Base-by-base conservation (phyloP, 2,113 vertebrate genomes). In the Cephalopholis sonnerati region DNA sequence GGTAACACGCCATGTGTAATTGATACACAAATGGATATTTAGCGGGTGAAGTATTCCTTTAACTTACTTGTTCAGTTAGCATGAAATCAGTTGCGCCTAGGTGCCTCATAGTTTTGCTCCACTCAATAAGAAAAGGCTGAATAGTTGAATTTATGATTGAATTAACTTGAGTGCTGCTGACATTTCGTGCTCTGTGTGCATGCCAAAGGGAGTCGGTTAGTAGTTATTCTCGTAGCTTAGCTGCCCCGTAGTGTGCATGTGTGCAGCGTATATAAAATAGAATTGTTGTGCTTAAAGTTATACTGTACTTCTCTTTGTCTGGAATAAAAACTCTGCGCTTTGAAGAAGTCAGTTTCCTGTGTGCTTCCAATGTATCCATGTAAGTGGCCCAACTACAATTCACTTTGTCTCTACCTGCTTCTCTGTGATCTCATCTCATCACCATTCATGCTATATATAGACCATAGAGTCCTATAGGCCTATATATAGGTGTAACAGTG, bases 291-390 rank as follows among this genome's bases (percentile, higher is more conserved):
- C 63, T 82, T 70, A 86, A 90, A 89, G 81, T 92, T 75, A 46
- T 24, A 90, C 82, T 93, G 81, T 90, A 89, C 91, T 91, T 93
- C 79, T 94, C 89, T 93, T 89, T 92, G 91, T 92, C 94, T 91
- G 92, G 86, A 86, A 82, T 93, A 93, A 94, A 36, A 95, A 93
- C 93, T 93, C 94, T 93, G 93, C 93, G 87, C 92, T 93, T 83
- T 93, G 93, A 93, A 94, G 93, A 91, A 91, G 90, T 93, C 91
- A 89, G 69, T 92, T 90, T 89, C 89, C 91, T 77, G 88, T 89
- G 79, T 73, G 79, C 89, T 88, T 84, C 92, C 82, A 93, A 77
- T 93, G 89, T 94, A 50, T 88, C 84, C 90, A 92, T 94, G 92
- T 92, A 92, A 93, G 93, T 94, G 91, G 91, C 85, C 89, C 84